Evolutionary conservation across 2,797 vertebrate species (phyloP).

Genomic region (Mormyrus proboscirostris): DNA sequence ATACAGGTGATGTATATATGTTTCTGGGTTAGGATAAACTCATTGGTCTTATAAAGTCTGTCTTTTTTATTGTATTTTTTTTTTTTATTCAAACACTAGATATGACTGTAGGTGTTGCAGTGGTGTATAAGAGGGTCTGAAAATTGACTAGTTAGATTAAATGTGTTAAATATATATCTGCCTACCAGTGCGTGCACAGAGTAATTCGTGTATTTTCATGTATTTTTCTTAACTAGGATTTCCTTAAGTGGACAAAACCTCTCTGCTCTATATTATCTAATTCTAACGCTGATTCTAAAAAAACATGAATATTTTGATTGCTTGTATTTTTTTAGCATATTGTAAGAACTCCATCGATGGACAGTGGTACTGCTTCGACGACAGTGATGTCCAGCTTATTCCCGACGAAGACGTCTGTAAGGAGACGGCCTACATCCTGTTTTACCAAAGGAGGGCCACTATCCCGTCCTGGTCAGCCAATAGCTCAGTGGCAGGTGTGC

Average conservation of each 20-base stretch:
- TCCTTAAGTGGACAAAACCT: background rate
- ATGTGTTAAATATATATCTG: background rate
- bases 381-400: conserved; percentile 89
- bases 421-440: conserved; percentile 89
- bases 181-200: background rate
- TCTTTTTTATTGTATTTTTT: background rate
- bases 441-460: conserved; percentile 90
- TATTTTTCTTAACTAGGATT: background rate
- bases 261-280: background rate
- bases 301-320: background rate
- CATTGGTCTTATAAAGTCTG: background rate
- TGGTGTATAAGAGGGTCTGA: background rate
- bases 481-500: conserved; percentile 90
- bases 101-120: background rate
- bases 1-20: conserved; percentile 71
- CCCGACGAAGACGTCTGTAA: conserved; percentile 89
- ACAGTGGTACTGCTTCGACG: conserved; percentile 98
- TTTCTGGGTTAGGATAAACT: background rate
- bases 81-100: background rate
- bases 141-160: background rate
- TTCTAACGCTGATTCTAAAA: background rate
- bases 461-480: conserved; percentile 97
- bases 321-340: conserved; percentile 61
- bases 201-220: background rate
- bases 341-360: conserved; percentile 98